Conservation (phyloP, 2,888 invertebrate genomes). For the Ophonus ardosiacus region DNA sequence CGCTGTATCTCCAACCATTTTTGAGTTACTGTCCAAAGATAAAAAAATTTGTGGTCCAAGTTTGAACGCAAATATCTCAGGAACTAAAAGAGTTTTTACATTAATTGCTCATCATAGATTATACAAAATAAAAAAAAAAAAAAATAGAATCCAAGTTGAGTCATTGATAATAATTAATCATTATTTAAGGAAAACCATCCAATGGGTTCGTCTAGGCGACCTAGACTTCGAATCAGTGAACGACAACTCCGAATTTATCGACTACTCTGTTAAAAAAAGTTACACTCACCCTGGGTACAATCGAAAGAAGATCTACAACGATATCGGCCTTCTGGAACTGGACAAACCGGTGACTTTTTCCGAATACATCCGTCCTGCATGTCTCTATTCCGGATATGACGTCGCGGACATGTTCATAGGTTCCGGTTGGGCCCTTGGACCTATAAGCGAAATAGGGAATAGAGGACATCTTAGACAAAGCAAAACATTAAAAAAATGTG, state of each 20-base stretch:
- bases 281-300: conserved; percentile 74
- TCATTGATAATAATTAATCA: not conserved
- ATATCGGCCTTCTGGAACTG: conserved; percentile 77
- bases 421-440: conserved; percentile 3
- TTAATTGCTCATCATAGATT: too few species aligned
- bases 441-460: not conserved
- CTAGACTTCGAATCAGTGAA: conserved; percentile 65
- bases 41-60: too few species aligned
- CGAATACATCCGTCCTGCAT: conserved; percentile 73
- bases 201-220: conserved; percentile 68
- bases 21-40: too few species aligned
- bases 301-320: conserved; percentile 73
- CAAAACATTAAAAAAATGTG: not conserved
- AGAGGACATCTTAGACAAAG: not conserved
- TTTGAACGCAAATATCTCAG: too few species aligned
- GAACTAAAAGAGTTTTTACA: too few species aligned
- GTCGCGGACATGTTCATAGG: not conserved
- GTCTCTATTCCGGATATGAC: conserved; percentile 69
- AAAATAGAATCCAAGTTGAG: too few species aligned
- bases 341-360: conserved; percentile 73
- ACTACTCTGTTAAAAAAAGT: conserved; percentile 69
- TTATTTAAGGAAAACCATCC: not conserved
- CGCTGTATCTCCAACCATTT: too few species aligned
- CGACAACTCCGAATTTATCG: conserved; percentile 67
- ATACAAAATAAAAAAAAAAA: too few species aligned